Base-by-base conservation (phyloP, 53 echinoderm and acorn worm species). In the Temnopleurus reevesii region DNA sequence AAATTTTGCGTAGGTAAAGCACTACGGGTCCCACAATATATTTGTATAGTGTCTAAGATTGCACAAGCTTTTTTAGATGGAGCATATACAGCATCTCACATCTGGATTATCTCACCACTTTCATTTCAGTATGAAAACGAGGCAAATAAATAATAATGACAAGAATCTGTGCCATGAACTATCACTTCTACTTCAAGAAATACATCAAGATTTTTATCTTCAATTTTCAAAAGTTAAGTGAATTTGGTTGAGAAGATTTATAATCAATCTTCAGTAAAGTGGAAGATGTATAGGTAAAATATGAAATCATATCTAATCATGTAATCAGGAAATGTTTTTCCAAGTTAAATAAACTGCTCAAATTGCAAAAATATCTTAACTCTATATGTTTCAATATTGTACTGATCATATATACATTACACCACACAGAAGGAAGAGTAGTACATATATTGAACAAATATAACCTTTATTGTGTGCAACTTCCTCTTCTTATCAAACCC, bases 381-480 rank as follows among this genome's bases (percentile, higher is more conserved):
- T 43, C 38, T 71, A 12, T 71, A 38, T 49, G 12, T 49, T 13
- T 53, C 31, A 53, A 19, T 6, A 59, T 81, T 83, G 83, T 83
- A 83, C 83, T 83, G 83, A 49, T 83, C 83, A 83, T 83, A 83
- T 83, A 83, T 55, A 83, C 83, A 83, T n/a, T 17, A 13, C 12
- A 5, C 12, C 21, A 83, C 53, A 8, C 8, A 30, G 54, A 83
- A 83, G 54, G 21, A 53, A 49, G 55, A 83, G 53, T 83, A 83
- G 83, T 83, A 83, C 83, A 83, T 3, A 79, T 2, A 79, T 49
- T 17, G 46, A 49, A 79, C 79, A 79, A 41, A 76, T 76, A 66
- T 66, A 76, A 46, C 45, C 49, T 49, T 47, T 47, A 49, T 47
- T 27, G 15, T 79, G 79, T 49, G 46, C 79, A 46, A 0, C 15